Conservation (phyloP, 2,797 vertebrate species). For the Gastrophryne carolinensis region DNA sequence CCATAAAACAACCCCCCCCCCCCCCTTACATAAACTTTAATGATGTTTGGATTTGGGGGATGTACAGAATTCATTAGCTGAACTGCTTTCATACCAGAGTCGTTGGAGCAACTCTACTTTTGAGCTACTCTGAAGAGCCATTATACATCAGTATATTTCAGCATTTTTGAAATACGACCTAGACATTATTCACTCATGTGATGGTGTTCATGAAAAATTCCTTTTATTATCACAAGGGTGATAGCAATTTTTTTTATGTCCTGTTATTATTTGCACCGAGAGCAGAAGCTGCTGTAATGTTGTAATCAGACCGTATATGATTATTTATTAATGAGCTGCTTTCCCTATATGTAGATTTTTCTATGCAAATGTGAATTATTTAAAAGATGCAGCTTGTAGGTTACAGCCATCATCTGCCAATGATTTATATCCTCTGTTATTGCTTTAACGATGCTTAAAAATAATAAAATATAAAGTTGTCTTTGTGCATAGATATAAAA, state of each 20-base stretch:
- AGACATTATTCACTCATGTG: not conserved
- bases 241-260: constrained; percentile 24
- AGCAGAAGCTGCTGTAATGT: constrained; percentile 62
- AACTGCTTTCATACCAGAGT: too few species aligned
- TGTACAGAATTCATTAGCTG: too few species aligned
- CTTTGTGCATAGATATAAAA: constrained; percentile 1
- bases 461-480: not conserved
- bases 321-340: constrained; percentile 71
- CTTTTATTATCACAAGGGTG: constrained; percentile 11
- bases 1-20: too few species aligned
- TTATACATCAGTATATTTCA: not conserved
- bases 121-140: not conserved
- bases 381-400: constrained; percentile 67
- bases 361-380: constrained; percentile 72
- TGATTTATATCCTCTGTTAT: constrained; percentile 66
- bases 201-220: constrained; percentile 17
- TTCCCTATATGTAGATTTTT: constrained; percentile 71
- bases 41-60: too few species aligned
- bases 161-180: not conserved
- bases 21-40: too few species aligned
- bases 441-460: constrained; percentile 49
- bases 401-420: constrained; percentile 65
- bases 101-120: too few species aligned
- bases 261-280: constrained; percentile 48
- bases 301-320: constrained; percentile 61